Evolutionary conservation across 2,888 invertebrate genomes (phyloP).

Genomic region (Nysson spinosus): DNA sequence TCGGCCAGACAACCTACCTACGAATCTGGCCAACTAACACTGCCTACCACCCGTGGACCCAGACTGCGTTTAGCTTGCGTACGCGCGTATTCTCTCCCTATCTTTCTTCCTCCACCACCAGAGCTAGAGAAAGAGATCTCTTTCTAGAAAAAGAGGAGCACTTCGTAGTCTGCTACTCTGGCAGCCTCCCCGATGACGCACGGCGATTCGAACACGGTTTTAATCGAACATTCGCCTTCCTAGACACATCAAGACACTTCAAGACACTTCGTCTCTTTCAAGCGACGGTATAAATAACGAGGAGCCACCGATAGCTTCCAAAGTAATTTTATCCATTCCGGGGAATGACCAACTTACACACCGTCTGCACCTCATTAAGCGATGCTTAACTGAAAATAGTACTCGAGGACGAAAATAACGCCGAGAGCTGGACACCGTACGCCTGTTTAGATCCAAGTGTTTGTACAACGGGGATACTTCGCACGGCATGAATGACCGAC

Average conservation of each 20-base stretch:
- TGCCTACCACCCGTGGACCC: conserved; percentile 32
- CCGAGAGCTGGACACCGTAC: conserved; percentile 10
- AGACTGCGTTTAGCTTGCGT: conserved; percentile 41
- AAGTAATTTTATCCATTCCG: too few relatives aligned
- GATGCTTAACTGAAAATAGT: conserved; percentile 35
- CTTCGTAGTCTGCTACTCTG: conserved; percentile 5
- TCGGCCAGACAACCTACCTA: conserved; percentile 66
- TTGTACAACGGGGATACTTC: too few relatives aligned
- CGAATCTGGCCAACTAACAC: conserved; percentile 61
- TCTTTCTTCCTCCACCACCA: conserved; percentile 29
- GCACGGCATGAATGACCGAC: conserved; percentile 42
- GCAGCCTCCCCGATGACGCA: conserved; percentile 28
- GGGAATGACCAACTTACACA: too few relatives aligned
- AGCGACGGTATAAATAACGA: too few relatives aligned
- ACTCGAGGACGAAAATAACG: conserved; percentile 27
- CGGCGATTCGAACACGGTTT: conserved; percentile 15
- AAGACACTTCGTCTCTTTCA: too few relatives aligned
- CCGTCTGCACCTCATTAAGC: too few relatives aligned
- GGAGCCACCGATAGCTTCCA: too few relatives aligned
- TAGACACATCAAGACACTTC: too few relatives aligned
- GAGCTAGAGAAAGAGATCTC: too few relatives aligned
- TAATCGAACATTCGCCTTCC: conserved; percentile 22
- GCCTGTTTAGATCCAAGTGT: too few relatives aligned
- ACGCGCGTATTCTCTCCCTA: conserved; percentile 31
- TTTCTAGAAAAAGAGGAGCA: too few relatives aligned